A percentile compares a stretch with the other conserved stretches of the same genome.
phyloP scores from a whole-genome alignment of 2,113 vertebrate genomes.

The Upupa epops region DNA sequence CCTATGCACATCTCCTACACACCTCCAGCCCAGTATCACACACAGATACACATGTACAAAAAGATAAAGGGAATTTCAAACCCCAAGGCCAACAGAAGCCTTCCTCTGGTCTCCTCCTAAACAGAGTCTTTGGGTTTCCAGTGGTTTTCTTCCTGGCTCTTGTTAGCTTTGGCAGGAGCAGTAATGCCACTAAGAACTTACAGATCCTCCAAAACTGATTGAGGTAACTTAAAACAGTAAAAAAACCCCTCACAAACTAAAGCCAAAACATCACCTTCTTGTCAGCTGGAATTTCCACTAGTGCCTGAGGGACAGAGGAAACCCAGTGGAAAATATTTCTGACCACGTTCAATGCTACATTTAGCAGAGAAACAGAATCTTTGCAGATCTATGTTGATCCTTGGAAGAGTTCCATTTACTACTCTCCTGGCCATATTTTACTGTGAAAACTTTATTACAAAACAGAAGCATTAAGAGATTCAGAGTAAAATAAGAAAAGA shows the following conservation, averaged over 20 bases:
- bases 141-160: not conserved
- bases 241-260: not conserved
- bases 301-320: not conserved
- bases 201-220: not conserved
- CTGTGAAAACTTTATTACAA: constrained; percentile 11
- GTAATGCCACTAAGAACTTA: not conserved
- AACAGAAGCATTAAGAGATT: constrained; percentile 27
- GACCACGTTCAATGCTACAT: constrained; percentile 3
- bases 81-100: not conserved
- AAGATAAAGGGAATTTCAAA: not conserved
- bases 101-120: not conserved
- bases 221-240: not conserved
- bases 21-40: not conserved
- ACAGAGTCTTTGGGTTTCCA: not conserved
- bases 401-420: not conserved
- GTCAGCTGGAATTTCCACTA: not conserved
- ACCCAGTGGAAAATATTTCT: constrained; percentile 22
- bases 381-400: not conserved
- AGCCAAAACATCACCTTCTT: not conserved
- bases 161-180: constrained; percentile 5
- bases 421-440: not conserved
- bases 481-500: constrained; percentile 41
- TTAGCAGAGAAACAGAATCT: not conserved
- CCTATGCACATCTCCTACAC: not conserved
- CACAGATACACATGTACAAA: not conserved